phyloP scores from a whole-genome alignment of 2,888 invertebrate species.

The Hydrotaea diabolus region DNA sequence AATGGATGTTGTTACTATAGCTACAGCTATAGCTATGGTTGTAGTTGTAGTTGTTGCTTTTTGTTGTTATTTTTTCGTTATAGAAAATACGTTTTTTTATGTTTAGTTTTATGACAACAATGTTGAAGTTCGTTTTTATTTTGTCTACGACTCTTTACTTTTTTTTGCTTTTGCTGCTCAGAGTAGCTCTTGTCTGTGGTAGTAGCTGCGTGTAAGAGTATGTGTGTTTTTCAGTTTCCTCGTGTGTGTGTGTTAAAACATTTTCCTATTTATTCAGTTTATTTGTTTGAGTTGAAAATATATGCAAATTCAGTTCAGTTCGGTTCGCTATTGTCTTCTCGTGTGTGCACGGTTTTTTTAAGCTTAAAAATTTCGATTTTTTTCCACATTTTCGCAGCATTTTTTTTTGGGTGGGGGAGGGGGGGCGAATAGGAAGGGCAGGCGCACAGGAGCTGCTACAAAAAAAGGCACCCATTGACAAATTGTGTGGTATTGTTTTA shows the following conservation, averaged over 20 bases:
- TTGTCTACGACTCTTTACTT: neutral
- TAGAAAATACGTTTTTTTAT: conserved; percentile 53
- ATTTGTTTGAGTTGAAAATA: neutral
- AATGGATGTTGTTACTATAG: conserved; percentile 26
- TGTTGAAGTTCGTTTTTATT: conserved; percentile 51
- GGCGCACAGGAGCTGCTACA: neutral
- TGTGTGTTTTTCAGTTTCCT: neutral
- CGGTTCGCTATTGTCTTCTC: neutral
- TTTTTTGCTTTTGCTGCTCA: neutral
- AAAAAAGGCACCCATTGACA: conserved; percentile 21
- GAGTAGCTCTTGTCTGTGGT: neutral
- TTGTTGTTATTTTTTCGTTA: conserved; percentile 8
- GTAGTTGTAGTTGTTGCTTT: neutral
- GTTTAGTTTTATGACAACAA: conserved; percentile 56
- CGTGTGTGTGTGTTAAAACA: conserved; percentile 1
- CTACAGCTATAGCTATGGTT: no score
- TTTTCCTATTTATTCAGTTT: conserved; percentile 19
- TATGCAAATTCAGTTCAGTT: conserved; percentile 51
- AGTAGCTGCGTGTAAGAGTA: neutral
- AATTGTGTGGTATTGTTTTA: conserved; percentile 60
- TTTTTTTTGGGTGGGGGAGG: neutral
- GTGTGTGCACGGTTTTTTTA: neutral
- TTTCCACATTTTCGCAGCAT: neutral
- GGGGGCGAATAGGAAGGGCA: neutral
- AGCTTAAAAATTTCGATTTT: conserved; percentile 3